Evolutionary conservation across 2,888 invertebrate species (phyloP).

Genomic region (Spicauda simplicius): DNA sequence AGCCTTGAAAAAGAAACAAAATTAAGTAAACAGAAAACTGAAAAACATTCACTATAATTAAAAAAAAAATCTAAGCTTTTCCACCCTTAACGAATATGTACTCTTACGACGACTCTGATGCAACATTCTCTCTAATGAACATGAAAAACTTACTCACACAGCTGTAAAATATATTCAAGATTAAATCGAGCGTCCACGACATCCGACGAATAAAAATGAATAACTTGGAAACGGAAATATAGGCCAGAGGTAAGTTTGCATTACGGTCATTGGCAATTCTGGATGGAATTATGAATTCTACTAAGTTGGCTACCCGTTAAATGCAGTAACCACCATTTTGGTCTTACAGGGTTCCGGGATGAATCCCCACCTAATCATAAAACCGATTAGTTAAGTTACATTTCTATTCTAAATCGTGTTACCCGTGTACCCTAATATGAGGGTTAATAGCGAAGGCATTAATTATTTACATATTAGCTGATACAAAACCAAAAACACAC

Average conservation of each 20-base stretch:
- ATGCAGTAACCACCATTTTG: too few relatives aligned
- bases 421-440: too few relatives aligned
- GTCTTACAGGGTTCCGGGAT: too few relatives aligned
- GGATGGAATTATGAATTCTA: background rate
- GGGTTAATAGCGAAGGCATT: too few relatives aligned
- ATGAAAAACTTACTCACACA: background rate
- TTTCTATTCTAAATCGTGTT: too few relatives aligned
- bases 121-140: constrained; percentile 10
- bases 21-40: background rate
- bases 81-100: background rate
- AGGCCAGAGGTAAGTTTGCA: background rate
- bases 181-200: constrained; percentile 4
- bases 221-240: background rate
- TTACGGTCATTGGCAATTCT: background rate
- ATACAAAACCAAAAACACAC: too few relatives aligned
- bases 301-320: too few relatives aligned
- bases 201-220: constrained; percentile 5
- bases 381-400: too few relatives aligned
- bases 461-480: too few relatives aligned
- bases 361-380: too few relatives aligned
- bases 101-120: background rate
- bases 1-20: background rate
- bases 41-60: background rate
- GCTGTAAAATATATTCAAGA: constrained; percentile 5
- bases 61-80: background rate